Evolutionary conservation across 2,113 vertebrate genomes (phyloP).

Genomic region (Piprites chloris): DNA sequence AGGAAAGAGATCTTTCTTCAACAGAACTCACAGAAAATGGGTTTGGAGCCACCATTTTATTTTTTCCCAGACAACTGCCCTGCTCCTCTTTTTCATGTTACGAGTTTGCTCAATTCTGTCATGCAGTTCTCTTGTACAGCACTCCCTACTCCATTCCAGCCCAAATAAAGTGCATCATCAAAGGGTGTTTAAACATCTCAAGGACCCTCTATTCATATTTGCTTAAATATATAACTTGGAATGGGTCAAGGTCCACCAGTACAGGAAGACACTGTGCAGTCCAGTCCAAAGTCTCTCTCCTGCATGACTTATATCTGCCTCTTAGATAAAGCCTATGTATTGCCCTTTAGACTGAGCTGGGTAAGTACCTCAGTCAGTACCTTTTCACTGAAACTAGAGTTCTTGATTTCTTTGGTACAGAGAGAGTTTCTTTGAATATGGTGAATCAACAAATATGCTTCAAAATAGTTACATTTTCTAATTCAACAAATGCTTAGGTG

Average conservation of each 20-base stretch:
- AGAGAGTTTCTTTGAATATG: background rate
- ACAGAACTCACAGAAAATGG: background rate
- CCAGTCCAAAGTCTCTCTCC: background rate
- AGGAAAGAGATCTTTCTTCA: background rate
- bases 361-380: background rate
- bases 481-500: background rate
- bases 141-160: background rate
- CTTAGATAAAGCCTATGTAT: background rate
- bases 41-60: background rate
- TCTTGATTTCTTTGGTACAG: background rate
- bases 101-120: background rate
- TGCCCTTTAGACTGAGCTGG: background rate
- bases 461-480: background rate
- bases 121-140: background rate
- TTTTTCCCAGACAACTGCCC: background rate
- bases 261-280: background rate
- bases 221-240: background rate
- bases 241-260: background rate
- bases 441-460: background rate
- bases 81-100: background rate
- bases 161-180: background rate
- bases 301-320: background rate
- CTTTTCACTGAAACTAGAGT: background rate
- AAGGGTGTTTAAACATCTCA: background rate
- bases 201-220: background rate